phyloP scores from a whole-genome alignment of 2,113 vertebrate species.

The Cavia porcellus region DNA sequence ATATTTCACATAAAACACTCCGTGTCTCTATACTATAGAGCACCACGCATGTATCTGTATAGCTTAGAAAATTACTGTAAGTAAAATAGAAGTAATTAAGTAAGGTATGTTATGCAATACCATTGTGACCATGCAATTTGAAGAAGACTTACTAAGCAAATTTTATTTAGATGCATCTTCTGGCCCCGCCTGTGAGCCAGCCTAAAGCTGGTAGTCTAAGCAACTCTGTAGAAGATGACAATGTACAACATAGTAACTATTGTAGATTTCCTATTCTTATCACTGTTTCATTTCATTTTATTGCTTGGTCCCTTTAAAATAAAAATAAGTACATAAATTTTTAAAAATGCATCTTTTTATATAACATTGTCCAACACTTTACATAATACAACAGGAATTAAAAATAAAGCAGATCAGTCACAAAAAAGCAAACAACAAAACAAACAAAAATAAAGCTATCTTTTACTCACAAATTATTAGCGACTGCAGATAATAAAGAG shows the following conservation, averaged over 20 bases:
- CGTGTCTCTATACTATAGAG: slow-evolving; percentile 47
- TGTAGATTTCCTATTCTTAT: no score
- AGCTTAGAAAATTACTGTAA: slow-evolving; percentile 72
- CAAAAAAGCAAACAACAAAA: slow-evolving; percentile 44
- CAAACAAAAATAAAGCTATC: not conserved
- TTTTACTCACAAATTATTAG: slow-evolving; percentile 57
- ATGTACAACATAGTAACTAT: no score
- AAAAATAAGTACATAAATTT: no score
- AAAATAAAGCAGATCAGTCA: slow-evolving; percentile 19
- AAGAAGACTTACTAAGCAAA: slow-evolving; percentile 55
- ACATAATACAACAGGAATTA: slow-evolving; percentile 52
- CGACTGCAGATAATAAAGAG: not conserved
- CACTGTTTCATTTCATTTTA: no score
- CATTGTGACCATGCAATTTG: not conserved
- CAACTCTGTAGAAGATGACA: no score
- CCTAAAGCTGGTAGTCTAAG: no score
- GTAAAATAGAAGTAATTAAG: slow-evolving; percentile 76
- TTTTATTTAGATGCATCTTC: slow-evolving; percentile 48
- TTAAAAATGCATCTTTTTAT: slow-evolving; percentile 51
- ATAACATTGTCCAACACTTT: slow-evolving; percentile 65
- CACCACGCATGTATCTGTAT: slow-evolving; percentile 27
- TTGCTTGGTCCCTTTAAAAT: no score
- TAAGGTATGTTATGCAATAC: slow-evolving; percentile 41
- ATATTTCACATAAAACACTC: slow-evolving; percentile 73
- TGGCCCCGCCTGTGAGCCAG: not conserved